Base-by-base conservation (phyloP, 2,113 vertebrate genomes). In the Panthera uncia region DNA sequence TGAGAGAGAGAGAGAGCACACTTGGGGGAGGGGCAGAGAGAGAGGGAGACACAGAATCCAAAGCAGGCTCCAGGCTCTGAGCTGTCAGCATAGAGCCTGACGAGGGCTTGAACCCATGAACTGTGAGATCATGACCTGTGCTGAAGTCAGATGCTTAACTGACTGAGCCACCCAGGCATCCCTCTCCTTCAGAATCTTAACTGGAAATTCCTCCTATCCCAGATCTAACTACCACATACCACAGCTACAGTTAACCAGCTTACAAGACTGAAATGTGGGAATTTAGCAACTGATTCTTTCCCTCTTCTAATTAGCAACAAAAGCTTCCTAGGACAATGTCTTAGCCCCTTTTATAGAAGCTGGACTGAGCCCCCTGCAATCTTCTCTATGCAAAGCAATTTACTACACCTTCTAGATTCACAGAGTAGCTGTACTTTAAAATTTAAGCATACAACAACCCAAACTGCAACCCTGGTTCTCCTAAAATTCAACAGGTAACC, bases 401-500 rank as follows among this genome's bases (percentile, higher is more conserved):
- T 52, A 36, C 38, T 71, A 68, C 0, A 19, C 52, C 27, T 69
- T 19, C 88, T 55, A 94, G 3, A 94, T 14, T 76, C 87, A 91
- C 31, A 66, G 27, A 97, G 84, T 14, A 90, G 61, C 65, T 81
- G 13, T 86, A 33, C 82, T 94, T 92, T 71, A 68, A 85, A 83
- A 55, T 9, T 7, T 66, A 57, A 29, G 21, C 41, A 94, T 66
- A 80, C 23, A 45, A 88, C 33, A 91, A 71, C 16, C 45, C 36
- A 82, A 95, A 90, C 19, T 52, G 66, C 88, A 87, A 1, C 21
- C 11, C 71, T 48, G 21, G 50, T 66, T 94, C 55, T 78, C 63
- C 93, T 57, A 55, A 93, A 92, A 95, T 88, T 85, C 45, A 94
- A 92, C 4, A 90, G 11, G 29, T 52, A 94, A 74, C 57, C 91